Evolutionary conservation across 2,113 vertebrate species (phyloP).

Genomic region (Pollimyrus isidori): DNA sequence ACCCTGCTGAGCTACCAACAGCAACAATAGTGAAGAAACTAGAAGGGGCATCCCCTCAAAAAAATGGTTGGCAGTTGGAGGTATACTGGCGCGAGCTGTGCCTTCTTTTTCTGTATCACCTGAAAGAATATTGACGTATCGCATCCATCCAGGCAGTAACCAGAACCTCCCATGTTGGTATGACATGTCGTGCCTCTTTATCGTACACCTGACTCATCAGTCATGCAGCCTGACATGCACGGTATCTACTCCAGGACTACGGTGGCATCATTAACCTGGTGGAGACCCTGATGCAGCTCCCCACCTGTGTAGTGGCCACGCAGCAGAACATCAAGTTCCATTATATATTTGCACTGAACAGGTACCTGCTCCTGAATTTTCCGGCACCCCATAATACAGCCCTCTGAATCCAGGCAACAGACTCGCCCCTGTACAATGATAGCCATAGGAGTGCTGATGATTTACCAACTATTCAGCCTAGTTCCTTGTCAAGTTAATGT

Average conservation of each 20-base stretch:
- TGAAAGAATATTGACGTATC: not conserved
- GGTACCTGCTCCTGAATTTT: slow-evolving; percentile 47
- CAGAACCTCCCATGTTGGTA: not conserved
- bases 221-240: slow-evolving; percentile 26
- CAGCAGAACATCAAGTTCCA: slow-evolving; percentile 83
- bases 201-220: not conserved
- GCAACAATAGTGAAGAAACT: not conserved
- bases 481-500: not conserved
- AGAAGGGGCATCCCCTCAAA: not conserved
- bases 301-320: slow-evolving; percentile 64
- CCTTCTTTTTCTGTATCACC: not conserved
- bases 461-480: not conserved
- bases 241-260: slow-evolving; percentile 63
- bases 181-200: not conserved
- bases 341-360: slow-evolving; percentile 83
- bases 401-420: not conserved
- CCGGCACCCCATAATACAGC: not conserved
- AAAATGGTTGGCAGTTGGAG: not conserved
- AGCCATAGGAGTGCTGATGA: not conserved
- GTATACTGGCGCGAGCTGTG: not conserved
- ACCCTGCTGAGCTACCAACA: not conserved
- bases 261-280: slow-evolving; percentile 75
- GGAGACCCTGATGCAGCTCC: slow-evolving; percentile 73
- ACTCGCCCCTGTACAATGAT: not conserved
- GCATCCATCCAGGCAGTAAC: not conserved